Conservation (phyloP, 2,113 vertebrate genomes). For the Scortum barcoo region DNA sequence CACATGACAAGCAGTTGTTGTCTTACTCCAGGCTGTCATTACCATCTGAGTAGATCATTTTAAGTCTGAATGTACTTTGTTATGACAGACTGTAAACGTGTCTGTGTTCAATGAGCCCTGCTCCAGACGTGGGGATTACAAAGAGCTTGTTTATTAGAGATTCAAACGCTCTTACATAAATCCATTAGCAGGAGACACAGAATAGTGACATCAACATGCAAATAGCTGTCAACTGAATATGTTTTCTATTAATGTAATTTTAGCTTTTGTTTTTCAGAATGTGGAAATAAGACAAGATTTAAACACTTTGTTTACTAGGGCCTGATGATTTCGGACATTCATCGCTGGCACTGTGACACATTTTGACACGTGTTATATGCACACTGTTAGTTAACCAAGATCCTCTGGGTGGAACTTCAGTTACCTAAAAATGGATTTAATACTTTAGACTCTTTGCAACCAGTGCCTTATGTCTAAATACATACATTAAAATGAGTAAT, state of each 20-base stretch:
- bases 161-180: slow-evolving; percentile 11
- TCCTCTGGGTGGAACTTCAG: not conserved
- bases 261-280: not conserved
- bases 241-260: not conserved
- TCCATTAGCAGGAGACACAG: not conserved
- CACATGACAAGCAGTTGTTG: slow-evolving; percentile 48
- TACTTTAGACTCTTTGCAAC: not conserved
- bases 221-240: not conserved
- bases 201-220: not conserved
- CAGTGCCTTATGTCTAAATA: not conserved
- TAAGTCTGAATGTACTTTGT: slow-evolving; percentile 28
- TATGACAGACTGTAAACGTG: slow-evolving; percentile 58
- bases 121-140: slow-evolving; percentile 15
- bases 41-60: slow-evolving; percentile 48
- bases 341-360: slow-evolving; percentile 1
- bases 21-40: slow-evolving; percentile 60
- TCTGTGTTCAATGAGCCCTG: slow-evolving; percentile 35
- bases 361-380: not conserved
- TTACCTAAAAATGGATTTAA: slow-evolving; percentile 3
- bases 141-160: slow-evolving; percentile 5
- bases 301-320: not conserved
- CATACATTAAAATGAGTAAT: not conserved
- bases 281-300: not conserved
- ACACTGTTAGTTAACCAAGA: not conserved
- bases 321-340: not conserved